Evolutionary conservation across 2,113 vertebrate species (phyloP).

Genomic region (Hemiscyllium ocellatum): DNA sequence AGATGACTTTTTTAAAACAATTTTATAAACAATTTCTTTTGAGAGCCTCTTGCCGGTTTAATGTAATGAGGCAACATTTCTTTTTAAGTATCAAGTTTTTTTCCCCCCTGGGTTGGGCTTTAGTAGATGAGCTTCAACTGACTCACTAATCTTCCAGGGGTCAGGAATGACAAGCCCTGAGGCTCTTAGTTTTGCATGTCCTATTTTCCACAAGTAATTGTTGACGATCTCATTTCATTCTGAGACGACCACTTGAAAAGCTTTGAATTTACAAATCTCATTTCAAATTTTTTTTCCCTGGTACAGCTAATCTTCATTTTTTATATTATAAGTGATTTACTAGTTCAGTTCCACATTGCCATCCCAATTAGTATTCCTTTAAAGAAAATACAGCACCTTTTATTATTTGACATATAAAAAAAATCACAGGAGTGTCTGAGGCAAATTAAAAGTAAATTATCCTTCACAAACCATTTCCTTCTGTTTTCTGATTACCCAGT

Average conservation of each 20-base stretch:
- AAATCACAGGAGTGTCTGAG: slow-evolving; percentile 46
- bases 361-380: neutral
- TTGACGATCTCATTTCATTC: slow-evolving; percentile 37
- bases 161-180: slow-evolving; percentile 29
- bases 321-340: slow-evolving; percentile 1
- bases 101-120: neutral
- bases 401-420: slow-evolving; percentile 3
- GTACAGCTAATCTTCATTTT: neutral
- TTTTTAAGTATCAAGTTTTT: slow-evolving; percentile 74
- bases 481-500: slow-evolving; percentile 46
- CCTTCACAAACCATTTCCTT: slow-evolving; percentile 51
- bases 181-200: slow-evolving; percentile 35
- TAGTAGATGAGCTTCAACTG: slow-evolving; percentile 33
- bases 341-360: neutral
- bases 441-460: slow-evolving; percentile 63
- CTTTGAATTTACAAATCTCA: slow-evolving; percentile 34
- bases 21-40: slow-evolving; percentile 92
- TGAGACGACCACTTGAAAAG: slow-evolving; percentile 24
- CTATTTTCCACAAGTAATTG: slow-evolving; percentile 38
- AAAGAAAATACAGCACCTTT: neutral
- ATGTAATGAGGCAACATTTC: slow-evolving; percentile 80
- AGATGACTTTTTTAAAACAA: slow-evolving; percentile 51
- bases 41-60: slow-evolving; percentile 97
- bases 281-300: neutral
- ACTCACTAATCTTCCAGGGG: slow-evolving; percentile 34